Evolutionary conservation across 2,797 vertebrate species (phyloP).

Genomic region (Rhyacichthys aspro): DNA sequence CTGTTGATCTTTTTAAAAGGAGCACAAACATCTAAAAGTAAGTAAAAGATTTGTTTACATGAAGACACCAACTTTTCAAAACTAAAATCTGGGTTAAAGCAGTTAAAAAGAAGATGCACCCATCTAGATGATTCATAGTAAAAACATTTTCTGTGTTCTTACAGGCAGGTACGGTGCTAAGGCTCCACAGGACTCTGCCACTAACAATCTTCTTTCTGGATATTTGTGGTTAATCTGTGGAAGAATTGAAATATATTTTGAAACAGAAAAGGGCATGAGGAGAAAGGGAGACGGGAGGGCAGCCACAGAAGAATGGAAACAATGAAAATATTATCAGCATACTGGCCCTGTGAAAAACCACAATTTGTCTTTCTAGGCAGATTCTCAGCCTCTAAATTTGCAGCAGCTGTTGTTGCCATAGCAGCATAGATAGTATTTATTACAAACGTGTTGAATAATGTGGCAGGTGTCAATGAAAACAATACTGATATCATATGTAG

Average conservation of each 20-base stretch:
- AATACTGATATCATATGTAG: slow-evolving; percentile 33
- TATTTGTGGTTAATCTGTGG: slow-evolving; percentile 98
- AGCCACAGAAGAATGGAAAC: slow-evolving; percentile 66
- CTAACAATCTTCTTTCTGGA: slow-evolving; percentile 94
- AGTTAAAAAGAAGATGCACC: too few relatives aligned
- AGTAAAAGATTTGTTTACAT: too few relatives aligned
- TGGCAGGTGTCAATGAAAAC: slow-evolving; percentile 60
- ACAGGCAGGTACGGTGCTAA: slow-evolving; percentile 97
- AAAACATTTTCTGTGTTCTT: slow-evolving; percentile 68
- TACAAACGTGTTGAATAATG: slow-evolving; percentile 28
- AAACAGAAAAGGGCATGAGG: slow-evolving; percentile 36
- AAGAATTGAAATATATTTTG: slow-evolving; percentile 25
- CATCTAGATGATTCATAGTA: too few relatives aligned
- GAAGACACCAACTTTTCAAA: too few relatives aligned
- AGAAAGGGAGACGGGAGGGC: slow-evolving; percentile 49
- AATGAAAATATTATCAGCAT: slow-evolving; percentile 67
- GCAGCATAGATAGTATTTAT: slow-evolving; percentile 38
- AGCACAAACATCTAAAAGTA: too few relatives aligned
- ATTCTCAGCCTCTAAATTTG: slow-evolving; percentile 70
- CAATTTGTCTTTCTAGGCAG: slow-evolving; percentile 60
- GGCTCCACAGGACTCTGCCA: slow-evolving; percentile 97
- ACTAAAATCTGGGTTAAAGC: too few relatives aligned
- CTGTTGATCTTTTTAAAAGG: too few relatives aligned
- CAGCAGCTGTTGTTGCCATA: slow-evolving; percentile 52
- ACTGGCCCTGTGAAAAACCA: slow-evolving; percentile 74